These are phyloP conservation scores for Scolopax bukidnonensis DNA, from an alignment of 2,797 vertebrate genomes.

Conservation along the genomic window DNA sequence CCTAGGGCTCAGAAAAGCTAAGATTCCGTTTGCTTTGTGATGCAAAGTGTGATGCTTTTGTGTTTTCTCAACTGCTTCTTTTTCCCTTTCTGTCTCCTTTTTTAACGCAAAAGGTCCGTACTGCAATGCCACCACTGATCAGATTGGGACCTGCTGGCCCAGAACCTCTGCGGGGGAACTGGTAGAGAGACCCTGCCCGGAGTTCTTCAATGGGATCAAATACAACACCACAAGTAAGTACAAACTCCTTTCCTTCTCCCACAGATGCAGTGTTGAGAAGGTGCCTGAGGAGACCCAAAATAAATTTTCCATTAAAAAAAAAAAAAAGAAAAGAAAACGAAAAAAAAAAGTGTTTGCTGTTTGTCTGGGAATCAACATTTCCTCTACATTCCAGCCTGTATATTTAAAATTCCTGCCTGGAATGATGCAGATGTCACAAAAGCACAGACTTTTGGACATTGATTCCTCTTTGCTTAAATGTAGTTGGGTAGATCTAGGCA, in stretches of 20 bases:
- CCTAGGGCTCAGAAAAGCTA: not conserved
- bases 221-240: slow-evolving; percentile 97
- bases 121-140: slow-evolving; percentile 94
- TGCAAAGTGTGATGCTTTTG: not conserved
- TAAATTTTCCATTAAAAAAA: not conserved
- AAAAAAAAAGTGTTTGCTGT: not conserved
- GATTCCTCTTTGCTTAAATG: not conserved
- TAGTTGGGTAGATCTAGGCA: not conserved
- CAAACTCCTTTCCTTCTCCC: not conserved
- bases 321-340: not conserved
- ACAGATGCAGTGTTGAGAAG: not conserved
- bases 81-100: not conserved
- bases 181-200: slow-evolving; percentile 94
- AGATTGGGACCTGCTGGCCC: slow-evolving; percentile 99
- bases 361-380: slow-evolving; percentile 17
- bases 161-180: slow-evolving; percentile 86
- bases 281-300: not conserved
- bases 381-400: slow-evolving; percentile 25
- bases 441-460: not conserved
- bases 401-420: not conserved
- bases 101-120: slow-evolving; percentile 79
- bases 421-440: slow-evolving; percentile 17
- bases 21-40: slow-evolving; percentile 8
- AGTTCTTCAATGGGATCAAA: slow-evolving; percentile 95
- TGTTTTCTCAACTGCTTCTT: not conserved